Percentiles rank a stretch among this genome's conserved stretches.
Conservation (phyloP, 2,113 vertebrate species). For the Scatophagus argus region DNA sequence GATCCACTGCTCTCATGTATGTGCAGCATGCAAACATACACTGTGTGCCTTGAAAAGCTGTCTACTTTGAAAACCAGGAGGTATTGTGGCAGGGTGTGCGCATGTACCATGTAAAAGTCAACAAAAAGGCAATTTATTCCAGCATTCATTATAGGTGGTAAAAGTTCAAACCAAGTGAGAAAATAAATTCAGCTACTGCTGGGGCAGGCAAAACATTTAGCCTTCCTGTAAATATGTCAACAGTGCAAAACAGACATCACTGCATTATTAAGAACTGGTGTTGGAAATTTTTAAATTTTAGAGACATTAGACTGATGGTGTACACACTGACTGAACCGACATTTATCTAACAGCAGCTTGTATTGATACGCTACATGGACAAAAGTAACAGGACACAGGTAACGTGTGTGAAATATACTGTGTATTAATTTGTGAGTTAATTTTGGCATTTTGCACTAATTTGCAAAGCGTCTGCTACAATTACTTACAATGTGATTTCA, state of each 20-base stretch:
- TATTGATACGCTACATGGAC: too few species aligned
- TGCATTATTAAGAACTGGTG: constrained; percentile 44
- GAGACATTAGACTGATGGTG: neutral
- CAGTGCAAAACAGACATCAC: constrained; percentile 1
- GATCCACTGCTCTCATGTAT: neutral
- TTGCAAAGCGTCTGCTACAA: neutral
- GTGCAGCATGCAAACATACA: constrained; percentile 17
- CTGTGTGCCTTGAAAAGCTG: neutral
- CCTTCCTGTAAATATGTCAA: constrained; percentile 6
- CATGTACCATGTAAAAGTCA: neutral
- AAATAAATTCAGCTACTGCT: neutral
- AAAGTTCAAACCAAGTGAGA: constrained; percentile 16
- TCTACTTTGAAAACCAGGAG: neutral
- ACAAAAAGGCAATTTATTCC: constrained; percentile 4
- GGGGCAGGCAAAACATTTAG: neutral
- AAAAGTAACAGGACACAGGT: too few species aligned
- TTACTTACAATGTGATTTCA: neutral
- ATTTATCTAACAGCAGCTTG: neutral
- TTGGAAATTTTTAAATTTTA: neutral
- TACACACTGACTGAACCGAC: neutral
- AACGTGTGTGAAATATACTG: too few species aligned
- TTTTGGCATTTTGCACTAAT: neutral
- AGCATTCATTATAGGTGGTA: constrained; percentile 20
- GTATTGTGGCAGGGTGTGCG: neutral
- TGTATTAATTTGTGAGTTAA: neutral